A percentile compares a stretch with the other conserved stretches of the same genome.
Evolutionary conservation across 1,140 invertebrate genomes (phyloP).

Genomic region (Procambarus virginalis): DNA sequence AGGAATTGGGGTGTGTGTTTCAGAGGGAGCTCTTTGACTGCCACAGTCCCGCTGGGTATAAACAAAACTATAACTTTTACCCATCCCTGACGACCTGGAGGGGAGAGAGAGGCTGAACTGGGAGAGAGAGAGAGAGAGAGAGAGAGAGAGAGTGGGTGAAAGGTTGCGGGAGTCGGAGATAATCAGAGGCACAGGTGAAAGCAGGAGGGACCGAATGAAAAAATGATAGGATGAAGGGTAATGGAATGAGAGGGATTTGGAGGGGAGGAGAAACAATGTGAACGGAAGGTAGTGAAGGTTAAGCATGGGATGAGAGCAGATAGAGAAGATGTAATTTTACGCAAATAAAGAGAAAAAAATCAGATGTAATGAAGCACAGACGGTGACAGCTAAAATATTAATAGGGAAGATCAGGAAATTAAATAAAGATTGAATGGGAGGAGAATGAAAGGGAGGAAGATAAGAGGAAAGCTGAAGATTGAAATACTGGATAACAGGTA

Average conservation of each 20-base stretch:
- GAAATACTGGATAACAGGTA: too few relatives aligned
- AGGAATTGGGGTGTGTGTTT: not conserved
- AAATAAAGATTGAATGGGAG: not conserved
- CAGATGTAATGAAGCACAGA: not conserved
- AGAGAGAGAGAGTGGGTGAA: too few relatives aligned
- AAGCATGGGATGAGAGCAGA: not conserved
- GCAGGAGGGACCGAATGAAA: too few relatives aligned
- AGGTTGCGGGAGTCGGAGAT: too few relatives aligned
- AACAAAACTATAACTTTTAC: conserved; percentile 11
- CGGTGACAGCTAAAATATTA: not conserved
- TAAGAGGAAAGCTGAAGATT: not conserved
- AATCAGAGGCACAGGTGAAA: too few relatives aligned
- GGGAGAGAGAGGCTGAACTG: too few relatives aligned
- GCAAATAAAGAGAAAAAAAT: not conserved
- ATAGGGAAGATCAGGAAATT: not conserved
- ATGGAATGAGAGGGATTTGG: too few relatives aligned
- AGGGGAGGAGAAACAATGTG: too few relatives aligned
- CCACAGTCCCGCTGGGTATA: not conserved
- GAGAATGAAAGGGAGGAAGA: not conserved
- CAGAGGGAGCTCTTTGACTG: not conserved
- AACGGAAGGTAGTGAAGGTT: not conserved
- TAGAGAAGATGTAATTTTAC: not conserved
- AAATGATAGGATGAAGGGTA: too few relatives aligned
- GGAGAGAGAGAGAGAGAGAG: too few relatives aligned
- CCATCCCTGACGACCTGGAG: not conserved